These are phyloP conservation scores for Micromesistius poutassou DNA, from an alignment of 2,797 vertebrate species.

Conservation along the genomic window DNA sequence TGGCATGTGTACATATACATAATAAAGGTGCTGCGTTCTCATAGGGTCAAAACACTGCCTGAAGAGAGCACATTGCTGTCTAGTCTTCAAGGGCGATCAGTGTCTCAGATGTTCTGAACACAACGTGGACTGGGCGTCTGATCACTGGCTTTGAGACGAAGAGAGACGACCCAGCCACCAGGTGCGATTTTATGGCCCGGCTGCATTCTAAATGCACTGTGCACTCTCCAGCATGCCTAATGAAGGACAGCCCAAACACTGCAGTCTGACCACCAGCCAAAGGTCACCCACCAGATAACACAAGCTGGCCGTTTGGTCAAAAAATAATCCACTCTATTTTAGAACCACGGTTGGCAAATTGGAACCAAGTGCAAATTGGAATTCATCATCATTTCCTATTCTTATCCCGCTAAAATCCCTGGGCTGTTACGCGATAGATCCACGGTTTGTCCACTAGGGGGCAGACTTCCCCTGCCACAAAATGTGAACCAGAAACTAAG, in stretches of 20 bases:
- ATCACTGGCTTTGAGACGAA: too few relatives aligned
- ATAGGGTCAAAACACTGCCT: too few relatives aligned
- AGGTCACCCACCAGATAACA: not conserved
- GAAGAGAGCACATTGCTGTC: not conserved
- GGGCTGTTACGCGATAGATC: not conserved
- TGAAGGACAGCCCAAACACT: not conserved
- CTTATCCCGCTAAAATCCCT: not conserved
- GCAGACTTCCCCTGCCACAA: slow-evolving; percentile 22
- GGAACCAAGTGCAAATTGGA: too few relatives aligned
- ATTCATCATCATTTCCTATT: not conserved
- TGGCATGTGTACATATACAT: too few relatives aligned
- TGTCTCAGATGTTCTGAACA: not conserved
- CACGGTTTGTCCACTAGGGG: slow-evolving; percentile 44
- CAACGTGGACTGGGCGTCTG: too few relatives aligned
- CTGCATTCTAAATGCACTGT: not conserved
- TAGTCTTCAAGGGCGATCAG: not conserved
- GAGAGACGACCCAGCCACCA: not conserved
- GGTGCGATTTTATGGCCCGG: not conserved
- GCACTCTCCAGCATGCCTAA: not conserved
- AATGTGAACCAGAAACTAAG: not conserved
- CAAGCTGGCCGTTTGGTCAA: not conserved
- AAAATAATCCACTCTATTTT: not conserved
- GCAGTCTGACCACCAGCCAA: not conserved
- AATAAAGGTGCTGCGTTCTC: too few relatives aligned
- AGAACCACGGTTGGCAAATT: too few relatives aligned